Base-by-base conservation (phyloP, 2,113 vertebrate species). In the Garra rufa region DNA sequence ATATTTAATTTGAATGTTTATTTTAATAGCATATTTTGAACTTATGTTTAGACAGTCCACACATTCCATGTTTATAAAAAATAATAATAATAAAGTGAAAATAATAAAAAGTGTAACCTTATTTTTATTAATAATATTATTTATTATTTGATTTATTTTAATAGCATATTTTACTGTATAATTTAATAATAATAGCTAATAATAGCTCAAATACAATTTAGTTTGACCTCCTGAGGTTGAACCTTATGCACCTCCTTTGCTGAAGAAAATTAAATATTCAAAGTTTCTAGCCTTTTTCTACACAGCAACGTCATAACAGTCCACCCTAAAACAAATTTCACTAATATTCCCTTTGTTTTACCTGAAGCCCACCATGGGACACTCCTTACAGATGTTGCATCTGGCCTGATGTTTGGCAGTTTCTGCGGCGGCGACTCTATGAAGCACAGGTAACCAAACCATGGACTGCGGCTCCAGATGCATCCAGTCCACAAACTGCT, bases 401-500 rank as follows among this genome's bases (percentile, higher is more conserved):
- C 96, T 97, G 73, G 96, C 95, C 90, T 97, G 96, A 90, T 97
- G 96, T 50, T 96, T 96, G 71, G 96, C 95, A 0, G 94, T 96
- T 92, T 97, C 96, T 0, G 96, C 94, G 52, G 96, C 95, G 80
- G 94, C 95, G 81, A 97, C 95, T 0, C 96, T 91, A 52, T 97
- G 96, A 34, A 97, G 90, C 70, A 97, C 96, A 0, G 96, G 96
- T 8, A 97, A 86, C 96, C 96, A 97, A 9, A 97, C 96, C 95
- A 97, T 94, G 44, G 96, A 96, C 90, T 97, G 96, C 9, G 96
- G 96, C 48, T 97, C 96, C 86, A 97, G 89, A 70, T 21, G 94
- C 96, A 97, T 97, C 96, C 96, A 97, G 0, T 96, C 95, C 89
- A 96, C 95, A 87, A 97, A 97, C n/a, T 96, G 93, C 41, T 95